A percentile compares a stretch with the other conserved stretches of the same genome.
These are phyloP conservation scores for Thysanoteuthis rhombus DNA, from an alignment of 2,888 invertebrate species.

Conservation along the genomic window DNA sequence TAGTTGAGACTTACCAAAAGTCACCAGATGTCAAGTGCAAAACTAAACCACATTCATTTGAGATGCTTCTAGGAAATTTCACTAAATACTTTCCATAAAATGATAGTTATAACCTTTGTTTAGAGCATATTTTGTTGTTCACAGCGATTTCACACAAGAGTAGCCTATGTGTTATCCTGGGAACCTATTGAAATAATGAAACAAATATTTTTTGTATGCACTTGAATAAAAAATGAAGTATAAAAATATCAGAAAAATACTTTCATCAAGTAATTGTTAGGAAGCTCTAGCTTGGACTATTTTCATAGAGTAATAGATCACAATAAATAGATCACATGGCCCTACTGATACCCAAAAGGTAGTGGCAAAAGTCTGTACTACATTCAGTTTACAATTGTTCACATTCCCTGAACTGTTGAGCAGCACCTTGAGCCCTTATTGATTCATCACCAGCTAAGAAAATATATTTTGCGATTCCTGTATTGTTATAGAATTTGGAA, in stretches of 20 bases:
- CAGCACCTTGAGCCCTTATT: too few relatives aligned
- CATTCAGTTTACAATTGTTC: too few relatives aligned
- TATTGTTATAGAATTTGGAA: background rate
- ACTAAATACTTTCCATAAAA: background rate
- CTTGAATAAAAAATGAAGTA: too few relatives aligned
- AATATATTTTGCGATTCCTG: background rate
- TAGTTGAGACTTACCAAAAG: constrained; percentile 12
- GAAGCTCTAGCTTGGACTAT: too few relatives aligned
- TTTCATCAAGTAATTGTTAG: too few relatives aligned
- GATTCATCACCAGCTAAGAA: too few relatives aligned
- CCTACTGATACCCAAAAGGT: too few relatives aligned
- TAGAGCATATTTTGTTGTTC: background rate
- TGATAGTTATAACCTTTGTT: background rate
- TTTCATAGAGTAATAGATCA: too few relatives aligned
- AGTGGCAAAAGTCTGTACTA: too few relatives aligned
- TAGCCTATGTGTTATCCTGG: background rate
- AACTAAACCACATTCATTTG: background rate
- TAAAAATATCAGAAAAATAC: too few relatives aligned
- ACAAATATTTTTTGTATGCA: background rate
- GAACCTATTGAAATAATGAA: background rate
- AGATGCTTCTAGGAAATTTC: background rate
- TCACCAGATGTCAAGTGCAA: background rate
- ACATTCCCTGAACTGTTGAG: too few relatives aligned
- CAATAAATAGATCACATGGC: too few relatives aligned
- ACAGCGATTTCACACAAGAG: background rate